These are phyloP conservation scores for Blomia tropicalis DNA, from an alignment of 2,888 invertebrate genomes.

Conservation along the genomic window DNA sequence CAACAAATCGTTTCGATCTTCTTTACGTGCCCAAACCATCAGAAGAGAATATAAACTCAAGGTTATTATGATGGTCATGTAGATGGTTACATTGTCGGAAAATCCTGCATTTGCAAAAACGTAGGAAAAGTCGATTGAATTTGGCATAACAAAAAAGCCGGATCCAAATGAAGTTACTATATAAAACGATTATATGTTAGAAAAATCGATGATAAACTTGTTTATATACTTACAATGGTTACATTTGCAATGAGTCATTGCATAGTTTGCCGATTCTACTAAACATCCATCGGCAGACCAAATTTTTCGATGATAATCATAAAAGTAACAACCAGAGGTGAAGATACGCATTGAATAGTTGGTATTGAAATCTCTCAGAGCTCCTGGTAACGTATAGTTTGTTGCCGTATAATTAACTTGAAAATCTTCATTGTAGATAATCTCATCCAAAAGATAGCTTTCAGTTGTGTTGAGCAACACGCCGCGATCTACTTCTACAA, in stretches of 20 bases:
- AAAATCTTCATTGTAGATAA: slow-evolving; percentile 19
- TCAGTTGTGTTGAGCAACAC: slow-evolving; percentile 12
- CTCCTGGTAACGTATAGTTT: slow-evolving; percentile 31
- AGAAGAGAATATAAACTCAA: slow-evolving; percentile 34
- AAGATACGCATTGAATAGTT: slow-evolving; percentile 35
- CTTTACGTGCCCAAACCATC: slow-evolving; percentile 36
- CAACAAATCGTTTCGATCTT: slow-evolving; percentile 36
- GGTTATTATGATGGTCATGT: slow-evolving; percentile 37
- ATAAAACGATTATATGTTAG: background rate
- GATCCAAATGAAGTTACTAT: slow-evolving; percentile 38
- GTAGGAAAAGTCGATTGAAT: slow-evolving; percentile 39
- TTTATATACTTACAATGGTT: slow-evolving; percentile 32
- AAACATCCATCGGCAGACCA: slow-evolving; percentile 34
- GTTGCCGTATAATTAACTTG: slow-evolving; percentile 31
- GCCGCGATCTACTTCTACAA: slow-evolving; percentile 31
- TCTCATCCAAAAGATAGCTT: slow-evolving; percentile 21
- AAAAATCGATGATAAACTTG: background rate
- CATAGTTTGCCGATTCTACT: slow-evolving; percentile 31
- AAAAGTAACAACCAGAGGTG: slow-evolving; percentile 36
- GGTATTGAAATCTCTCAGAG: slow-evolving; percentile 33
- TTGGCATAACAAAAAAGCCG: slow-evolving; percentile 39
- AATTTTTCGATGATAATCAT: slow-evolving; percentile 31
- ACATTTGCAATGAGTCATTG: slow-evolving; percentile 31
- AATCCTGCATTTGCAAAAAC: slow-evolving; percentile 39
- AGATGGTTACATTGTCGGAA: slow-evolving; percentile 35